Evolutionary conservation across 2,113 vertebrate species (phyloP).

Genomic region (Elephas maximus): DNA sequence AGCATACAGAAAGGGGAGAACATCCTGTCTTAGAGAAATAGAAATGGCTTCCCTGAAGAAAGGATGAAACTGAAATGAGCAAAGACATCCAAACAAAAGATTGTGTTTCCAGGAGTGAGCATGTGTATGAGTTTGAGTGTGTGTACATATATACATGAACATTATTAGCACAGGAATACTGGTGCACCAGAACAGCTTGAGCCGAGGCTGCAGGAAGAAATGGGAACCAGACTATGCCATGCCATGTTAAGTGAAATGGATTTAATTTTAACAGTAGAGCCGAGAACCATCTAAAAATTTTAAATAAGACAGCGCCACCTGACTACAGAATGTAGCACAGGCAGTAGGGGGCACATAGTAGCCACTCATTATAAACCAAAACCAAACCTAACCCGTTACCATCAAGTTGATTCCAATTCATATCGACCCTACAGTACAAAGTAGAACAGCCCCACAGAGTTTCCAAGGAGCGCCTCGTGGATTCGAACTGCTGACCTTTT

Average conservation of each 20-base stretch:
- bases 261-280: slow-evolving; percentile 17
- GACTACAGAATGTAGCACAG: neutral
- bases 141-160: neutral
- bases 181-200: neutral
- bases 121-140: too few species aligned
- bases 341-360: neutral
- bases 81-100: slow-evolving; percentile 36
- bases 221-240: neutral
- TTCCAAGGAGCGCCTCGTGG: too few species aligned
- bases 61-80: neutral
- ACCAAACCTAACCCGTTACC: too few species aligned
- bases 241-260: neutral
- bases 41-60: neutral
- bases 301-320: neutral
- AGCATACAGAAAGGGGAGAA: neutral
- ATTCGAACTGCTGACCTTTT: too few species aligned
- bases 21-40: neutral
- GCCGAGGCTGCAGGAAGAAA: neutral
- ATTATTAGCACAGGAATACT: neutral
- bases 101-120: neutral
- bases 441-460: too few species aligned
- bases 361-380: neutral
- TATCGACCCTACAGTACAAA: too few species aligned
- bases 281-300: neutral
- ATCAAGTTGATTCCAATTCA: too few species aligned